Evolutionary conservation across 2,797 vertebrate species (phyloP).

Genomic region (Phrynocephalus forsythii): DNA sequence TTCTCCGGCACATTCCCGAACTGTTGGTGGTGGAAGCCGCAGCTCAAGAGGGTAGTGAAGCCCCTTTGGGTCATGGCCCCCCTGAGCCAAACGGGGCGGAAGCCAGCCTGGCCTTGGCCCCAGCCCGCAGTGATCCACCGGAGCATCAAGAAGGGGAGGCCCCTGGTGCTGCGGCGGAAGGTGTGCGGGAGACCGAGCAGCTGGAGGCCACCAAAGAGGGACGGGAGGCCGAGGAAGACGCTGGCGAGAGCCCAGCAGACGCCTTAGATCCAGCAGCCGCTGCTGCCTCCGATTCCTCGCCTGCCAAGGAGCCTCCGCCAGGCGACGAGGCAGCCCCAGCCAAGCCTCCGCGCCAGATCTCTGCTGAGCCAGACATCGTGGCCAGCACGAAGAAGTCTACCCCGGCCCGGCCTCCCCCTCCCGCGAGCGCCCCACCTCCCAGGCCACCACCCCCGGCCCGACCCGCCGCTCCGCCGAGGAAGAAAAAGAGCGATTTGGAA

Average conservation of each 20-base stretch:
- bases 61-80: conserved; percentile 56
- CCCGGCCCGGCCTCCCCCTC: conserved; percentile 91
- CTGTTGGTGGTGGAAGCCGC: conserved; percentile 71
- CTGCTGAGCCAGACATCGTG: conserved; percentile 94
- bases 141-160: conserved; percentile 65
- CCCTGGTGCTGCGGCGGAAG: conserved; percentile 54
- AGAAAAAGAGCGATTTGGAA: conserved; percentile 86
- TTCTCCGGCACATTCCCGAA: conserved; percentile 70
- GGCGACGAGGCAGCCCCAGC: conserved; percentile 83
- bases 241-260: conserved; percentile 77
- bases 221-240: conserved; percentile 61
- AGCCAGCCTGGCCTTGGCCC: conserved; percentile 52
- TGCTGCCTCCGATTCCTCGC: conserved; percentile 14
- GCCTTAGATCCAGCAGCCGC: conserved; percentile 76
- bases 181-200: conserved; percentile 55
- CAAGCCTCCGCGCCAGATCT: conserved; percentile 91
- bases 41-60: conserved; percentile 66
- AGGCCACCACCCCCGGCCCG: conserved; percentile 92
- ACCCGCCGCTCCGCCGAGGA: conserved; percentile 86
- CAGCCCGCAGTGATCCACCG: conserved; percentile 49
- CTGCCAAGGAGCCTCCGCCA: conserved; percentile 73
- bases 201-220: conserved; percentile 56
- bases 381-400: conserved; percentile 96
- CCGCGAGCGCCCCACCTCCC: conserved; percentile 87
- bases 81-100: conserved; percentile 64